These are phyloP conservation scores for Unio delphinus DNA, from an alignment of 2,888 invertebrate genomes.

Conservation along the genomic window DNA sequence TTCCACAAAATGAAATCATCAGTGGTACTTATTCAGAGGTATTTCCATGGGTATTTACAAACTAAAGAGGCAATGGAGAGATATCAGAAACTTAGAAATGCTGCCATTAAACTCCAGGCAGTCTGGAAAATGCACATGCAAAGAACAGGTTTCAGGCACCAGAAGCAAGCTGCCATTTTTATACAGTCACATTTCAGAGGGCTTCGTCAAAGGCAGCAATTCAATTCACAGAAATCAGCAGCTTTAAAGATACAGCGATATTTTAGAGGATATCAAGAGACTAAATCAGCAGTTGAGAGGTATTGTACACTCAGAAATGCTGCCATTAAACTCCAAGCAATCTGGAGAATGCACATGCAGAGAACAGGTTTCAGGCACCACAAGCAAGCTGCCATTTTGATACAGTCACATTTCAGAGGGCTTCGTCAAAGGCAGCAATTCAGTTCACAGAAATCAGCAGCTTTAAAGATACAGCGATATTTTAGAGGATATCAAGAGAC, in stretches of 20 bases:
- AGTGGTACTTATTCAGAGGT: conserved; percentile 35
- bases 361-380: conserved; percentile 9
- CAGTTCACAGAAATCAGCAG: neutral
- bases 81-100: conserved; percentile 10
- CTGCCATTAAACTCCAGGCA: conserved; percentile 26
- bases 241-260: conserved; percentile 10
- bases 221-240: neutral
- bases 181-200: conserved; percentile 6
- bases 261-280: conserved; percentile 7
- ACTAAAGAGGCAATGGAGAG: conserved; percentile 7
- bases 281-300: conserved; percentile 5
- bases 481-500: conserved; percentile 7
- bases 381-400: conserved; percentile 21
- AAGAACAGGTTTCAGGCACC: conserved; percentile 9
- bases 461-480: conserved; percentile 11
- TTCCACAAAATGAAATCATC: conserved; percentile 21
- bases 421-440: conserved; percentile 1
- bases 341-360: conserved; percentile 11
- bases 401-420: conserved; percentile 23
- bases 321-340: conserved; percentile 37
- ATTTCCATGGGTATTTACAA: conserved; percentile 17
- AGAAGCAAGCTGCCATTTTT: neutral
- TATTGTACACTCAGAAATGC: conserved; percentile 16
- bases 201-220: conserved; percentile 1
- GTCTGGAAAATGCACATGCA: conserved; percentile 12